Percentiles rank a stretch among this genome's conserved stretches.
These are phyloP conservation scores for Ophion ventricosus DNA, from an alignment of 2,888 invertebrate genomes.

Conservation along the genomic window DNA sequence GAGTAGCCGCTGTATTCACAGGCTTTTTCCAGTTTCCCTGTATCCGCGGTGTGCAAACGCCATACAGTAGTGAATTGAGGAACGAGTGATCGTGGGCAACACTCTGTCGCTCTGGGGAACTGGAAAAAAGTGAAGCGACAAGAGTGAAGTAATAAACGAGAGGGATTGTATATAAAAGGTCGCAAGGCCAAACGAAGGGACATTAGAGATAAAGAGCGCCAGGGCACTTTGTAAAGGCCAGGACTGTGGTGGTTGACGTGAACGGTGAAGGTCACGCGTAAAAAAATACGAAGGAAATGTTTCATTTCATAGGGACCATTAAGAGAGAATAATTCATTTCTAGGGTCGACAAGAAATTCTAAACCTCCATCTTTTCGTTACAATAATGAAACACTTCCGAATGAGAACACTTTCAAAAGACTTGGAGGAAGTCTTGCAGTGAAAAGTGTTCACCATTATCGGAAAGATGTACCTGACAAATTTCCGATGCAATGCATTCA, in stretches of 20 bases:
- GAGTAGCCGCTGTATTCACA: too few species aligned
- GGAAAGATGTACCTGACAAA: not conserved
- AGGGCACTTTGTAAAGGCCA: not conserved
- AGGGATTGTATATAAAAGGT: too few species aligned
- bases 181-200: not conserved
- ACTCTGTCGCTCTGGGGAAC: too few species aligned
- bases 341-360: not conserved
- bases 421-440: not conserved
- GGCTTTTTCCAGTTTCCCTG: too few species aligned
- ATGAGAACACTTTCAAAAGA: too few species aligned
- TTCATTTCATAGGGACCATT: not conserved
- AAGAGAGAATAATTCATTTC: not conserved
- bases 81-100: too few species aligned
- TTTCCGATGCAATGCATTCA: not conserved
- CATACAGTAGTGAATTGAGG: too few species aligned
- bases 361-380: not conserved
- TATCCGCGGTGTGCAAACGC: too few species aligned
- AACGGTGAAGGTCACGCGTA: not conserved
- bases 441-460: not conserved
- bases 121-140: too few species aligned
- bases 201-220: not conserved
- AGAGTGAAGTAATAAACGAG: too few species aligned
- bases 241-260: not conserved
- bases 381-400: not conserved
- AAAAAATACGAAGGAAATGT: not conserved